These are phyloP conservation scores for Stenchaetothrips biformis DNA, from an alignment of 2,888 invertebrate species.

Conservation along the genomic window DNA sequence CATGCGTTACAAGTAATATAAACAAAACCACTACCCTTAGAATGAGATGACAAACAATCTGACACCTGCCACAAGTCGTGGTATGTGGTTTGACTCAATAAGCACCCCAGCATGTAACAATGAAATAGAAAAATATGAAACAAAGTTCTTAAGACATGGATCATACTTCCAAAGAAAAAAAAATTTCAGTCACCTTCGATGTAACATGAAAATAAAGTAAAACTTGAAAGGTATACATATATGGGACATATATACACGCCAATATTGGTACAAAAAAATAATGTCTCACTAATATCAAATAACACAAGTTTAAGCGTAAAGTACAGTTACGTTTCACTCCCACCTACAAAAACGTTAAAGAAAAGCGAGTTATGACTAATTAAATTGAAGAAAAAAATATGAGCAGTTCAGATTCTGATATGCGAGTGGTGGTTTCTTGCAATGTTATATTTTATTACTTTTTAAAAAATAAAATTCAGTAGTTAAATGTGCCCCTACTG, in stretches of 20 bases:
- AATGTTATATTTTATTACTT: too few relatives aligned
- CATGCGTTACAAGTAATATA: neutral
- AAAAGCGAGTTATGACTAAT: neutral
- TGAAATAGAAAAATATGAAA: constrained; percentile 22
- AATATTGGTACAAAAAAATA: constrained; percentile 13
- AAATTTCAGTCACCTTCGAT: neutral
- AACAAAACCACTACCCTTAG: neutral
- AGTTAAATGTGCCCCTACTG: too few relatives aligned
- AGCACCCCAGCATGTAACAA: constrained; percentile 6
- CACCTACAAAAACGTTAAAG: neutral
- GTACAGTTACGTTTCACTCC: neutral
- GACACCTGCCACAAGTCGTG: neutral
- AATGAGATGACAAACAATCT: neutral
- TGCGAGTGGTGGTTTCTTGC: neutral
- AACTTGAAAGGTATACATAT: neutral
- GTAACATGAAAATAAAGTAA: neutral
- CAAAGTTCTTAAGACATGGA: neutral
- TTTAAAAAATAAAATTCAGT: too few relatives aligned
- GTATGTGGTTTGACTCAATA: neutral
- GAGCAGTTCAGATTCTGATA: neutral
- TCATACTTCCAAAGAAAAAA: neutral
- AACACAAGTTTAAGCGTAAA: constrained; percentile 4
- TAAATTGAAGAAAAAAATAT: neutral
- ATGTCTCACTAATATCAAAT: constrained; percentile 15
- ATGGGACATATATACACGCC: neutral